Evolutionary conservation across 2,888 invertebrate genomes (phyloP).

Genomic region (Bedellia somnulentella): DNA sequence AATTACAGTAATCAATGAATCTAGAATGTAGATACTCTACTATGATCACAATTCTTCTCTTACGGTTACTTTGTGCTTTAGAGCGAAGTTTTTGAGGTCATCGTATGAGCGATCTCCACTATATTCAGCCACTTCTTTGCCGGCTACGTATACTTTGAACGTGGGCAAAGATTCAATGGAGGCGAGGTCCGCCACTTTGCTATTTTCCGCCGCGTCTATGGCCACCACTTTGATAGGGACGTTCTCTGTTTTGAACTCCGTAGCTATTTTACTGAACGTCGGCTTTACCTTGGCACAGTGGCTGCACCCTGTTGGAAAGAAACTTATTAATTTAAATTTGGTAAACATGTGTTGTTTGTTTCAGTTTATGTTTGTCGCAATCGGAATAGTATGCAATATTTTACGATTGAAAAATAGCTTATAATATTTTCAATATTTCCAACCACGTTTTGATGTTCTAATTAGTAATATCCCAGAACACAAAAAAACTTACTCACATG

Average conservation of each 20-base stretch:
- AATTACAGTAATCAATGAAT: too few species aligned
- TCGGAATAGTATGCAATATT: too few species aligned
- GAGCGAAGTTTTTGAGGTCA: slow-evolving; percentile 58
- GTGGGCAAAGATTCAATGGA: slow-evolving; percentile 69
- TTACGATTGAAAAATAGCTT: too few species aligned
- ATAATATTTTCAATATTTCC: too few species aligned
- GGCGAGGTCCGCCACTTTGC: slow-evolving; percentile 58
- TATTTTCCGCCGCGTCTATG: slow-evolving; percentile 68
- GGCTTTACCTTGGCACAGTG: slow-evolving; percentile 72
- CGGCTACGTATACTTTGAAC: slow-evolving; percentile 62
- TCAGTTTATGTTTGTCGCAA: too few species aligned
- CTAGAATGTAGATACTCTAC: too few species aligned
- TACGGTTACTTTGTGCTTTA: slow-evolving; percentile 20
- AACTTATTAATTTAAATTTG: too few species aligned
- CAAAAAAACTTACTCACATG: too few species aligned
- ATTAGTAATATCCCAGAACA: too few species aligned
- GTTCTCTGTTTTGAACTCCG: slow-evolving; percentile 36
- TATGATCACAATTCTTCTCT: slow-evolving; percentile 51
- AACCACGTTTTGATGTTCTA: too few species aligned
- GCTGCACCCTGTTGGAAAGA: slow-evolving; percentile 72
- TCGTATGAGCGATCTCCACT: slow-evolving; percentile 54
- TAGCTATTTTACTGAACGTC: slow-evolving; percentile 62
- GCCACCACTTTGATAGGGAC: slow-evolving; percentile 48
- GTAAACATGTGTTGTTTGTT: too few species aligned
- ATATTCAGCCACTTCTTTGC: slow-evolving; percentile 57